phyloP scores from a whole-genome alignment of 2,888 invertebrate genomes.

The Phortica okadai region DNA sequence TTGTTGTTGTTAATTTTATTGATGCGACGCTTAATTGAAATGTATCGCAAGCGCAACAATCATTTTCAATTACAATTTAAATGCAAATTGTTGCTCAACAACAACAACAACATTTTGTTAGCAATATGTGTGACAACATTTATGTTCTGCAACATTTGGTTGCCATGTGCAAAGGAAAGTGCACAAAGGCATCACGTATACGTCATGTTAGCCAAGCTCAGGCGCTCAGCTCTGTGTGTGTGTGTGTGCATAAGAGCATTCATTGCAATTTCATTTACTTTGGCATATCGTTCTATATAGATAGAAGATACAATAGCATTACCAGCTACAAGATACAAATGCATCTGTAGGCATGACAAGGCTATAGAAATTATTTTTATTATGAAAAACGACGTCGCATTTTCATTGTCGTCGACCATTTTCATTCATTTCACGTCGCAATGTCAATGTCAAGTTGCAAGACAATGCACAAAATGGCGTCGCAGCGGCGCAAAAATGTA shows the following conservation, averaged over 20 bases:
- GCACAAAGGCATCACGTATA: too few species aligned
- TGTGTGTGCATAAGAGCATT: too few species aligned
- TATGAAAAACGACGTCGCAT: not conserved
- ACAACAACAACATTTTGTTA: not conserved
- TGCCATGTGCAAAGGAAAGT: too few species aligned
- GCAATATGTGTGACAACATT: not conserved
- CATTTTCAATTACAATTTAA: slow-evolving; percentile 7
- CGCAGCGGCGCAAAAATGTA: not conserved
- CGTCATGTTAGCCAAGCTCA: too few species aligned
- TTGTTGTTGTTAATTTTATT: not conserved
- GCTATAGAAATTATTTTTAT: not conserved
- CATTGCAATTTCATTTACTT: too few species aligned
- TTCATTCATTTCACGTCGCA: not conserved
- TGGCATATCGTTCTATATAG: too few species aligned
- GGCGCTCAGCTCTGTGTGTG: too few species aligned
- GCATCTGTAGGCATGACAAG: not conserved
- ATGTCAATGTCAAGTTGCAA: slow-evolving; percentile 34
- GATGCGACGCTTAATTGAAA: slow-evolving; percentile 49
- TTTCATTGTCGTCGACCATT: not conserved
- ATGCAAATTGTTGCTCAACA: too few species aligned
- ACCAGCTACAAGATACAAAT: not conserved
- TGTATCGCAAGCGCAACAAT: slow-evolving; percentile 48
- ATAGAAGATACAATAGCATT: not conserved
- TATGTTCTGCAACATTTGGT: too few species aligned
- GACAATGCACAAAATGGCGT: slow-evolving; percentile 4